Percentiles rank a stretch among this genome's conserved stretches.
Evolutionary conservation across 92 coral and sea anemone genomes (phyloP).

Genomic region (Actinostola sp.): DNA sequence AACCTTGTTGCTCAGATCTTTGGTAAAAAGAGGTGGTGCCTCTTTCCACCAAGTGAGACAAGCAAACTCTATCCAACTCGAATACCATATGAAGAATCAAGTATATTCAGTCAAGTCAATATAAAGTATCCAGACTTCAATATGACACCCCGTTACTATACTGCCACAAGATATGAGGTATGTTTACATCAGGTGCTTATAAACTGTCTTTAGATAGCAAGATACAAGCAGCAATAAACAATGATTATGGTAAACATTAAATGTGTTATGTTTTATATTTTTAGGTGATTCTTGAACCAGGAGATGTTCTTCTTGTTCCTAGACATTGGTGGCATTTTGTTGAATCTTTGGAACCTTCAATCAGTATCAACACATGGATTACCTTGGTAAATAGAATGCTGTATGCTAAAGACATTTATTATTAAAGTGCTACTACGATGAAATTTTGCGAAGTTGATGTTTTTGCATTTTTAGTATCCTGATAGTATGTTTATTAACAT

Average conservation of each 20-base stretch:
- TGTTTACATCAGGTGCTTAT: too few species aligned
- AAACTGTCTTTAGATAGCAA: too few species aligned
- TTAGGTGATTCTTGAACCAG: constrained; percentile 84
- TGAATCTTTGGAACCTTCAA: constrained; percentile 82
- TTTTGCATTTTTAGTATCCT: too few species aligned
- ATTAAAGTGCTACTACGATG: too few species aligned
- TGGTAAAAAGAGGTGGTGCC: constrained; percentile 90
- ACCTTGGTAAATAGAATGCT: constrained; percentile 75
- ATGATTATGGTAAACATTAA: too few species aligned
- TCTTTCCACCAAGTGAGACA: constrained; percentile 81
- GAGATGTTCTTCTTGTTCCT: constrained; percentile 95
- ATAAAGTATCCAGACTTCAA: constrained; percentile 66
- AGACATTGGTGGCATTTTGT: constrained; percentile 99
- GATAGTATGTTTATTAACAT: too few species aligned
- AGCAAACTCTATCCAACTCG: constrained; percentile 84
- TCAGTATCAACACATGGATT: constrained; percentile 96
- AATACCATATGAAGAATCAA: constrained; percentile 98
- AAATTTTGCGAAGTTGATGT: too few species aligned
- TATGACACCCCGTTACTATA: constrained; percentile 66
- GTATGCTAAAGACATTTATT: background rate
- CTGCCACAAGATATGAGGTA: constrained; percentile 79
- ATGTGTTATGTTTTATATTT: background rate
- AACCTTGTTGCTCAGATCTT: constrained; percentile 94
- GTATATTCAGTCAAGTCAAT: constrained; percentile 89
- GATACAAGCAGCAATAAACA: too few species aligned